Evolutionary conservation across 2,888 invertebrate species (phyloP).

Genomic region (Caenorhabditis uteleia): DNA sequence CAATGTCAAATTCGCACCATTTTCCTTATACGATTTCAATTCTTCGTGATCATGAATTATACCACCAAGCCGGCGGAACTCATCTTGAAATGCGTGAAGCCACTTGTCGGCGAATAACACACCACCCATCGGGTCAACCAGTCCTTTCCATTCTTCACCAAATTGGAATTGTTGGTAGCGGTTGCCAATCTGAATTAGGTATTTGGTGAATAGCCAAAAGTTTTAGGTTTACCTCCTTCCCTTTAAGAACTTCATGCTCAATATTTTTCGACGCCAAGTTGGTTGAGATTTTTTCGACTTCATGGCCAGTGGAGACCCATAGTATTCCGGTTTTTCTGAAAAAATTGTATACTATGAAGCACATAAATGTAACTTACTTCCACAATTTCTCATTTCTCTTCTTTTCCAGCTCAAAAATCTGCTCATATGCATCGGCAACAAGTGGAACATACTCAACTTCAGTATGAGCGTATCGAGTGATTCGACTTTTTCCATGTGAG

Average conservation of each 20-base stretch:
- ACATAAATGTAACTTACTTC: conserved; percentile 34
- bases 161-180: conserved; percentile 47
- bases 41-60: conserved; percentile 30
- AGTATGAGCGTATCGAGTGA: conserved; percentile 64
- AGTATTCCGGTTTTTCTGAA: conserved; percentile 51
- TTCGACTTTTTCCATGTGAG: conserved; percentile 65
- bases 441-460: conserved; percentile 52
- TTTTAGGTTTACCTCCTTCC: conserved; percentile 33
- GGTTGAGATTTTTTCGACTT: conserved; percentile 28
- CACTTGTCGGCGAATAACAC: conserved; percentile 55
- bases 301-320: conserved; percentile 38
- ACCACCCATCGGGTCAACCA: conserved; percentile 55
- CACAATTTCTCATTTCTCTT: conserved; percentile 42
- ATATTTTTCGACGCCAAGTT: conserved; percentile 36
- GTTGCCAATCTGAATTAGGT: conserved; percentile 16
- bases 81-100: conserved; percentile 50
- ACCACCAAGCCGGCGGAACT: conserved; percentile 44
- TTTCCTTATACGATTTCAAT: conserved; percentile 16
- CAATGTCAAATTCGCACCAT: neutral
- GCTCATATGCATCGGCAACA: conserved; percentile 46
- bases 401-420: conserved; percentile 49
- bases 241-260: conserved; percentile 39
- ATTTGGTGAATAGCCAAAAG: neutral
- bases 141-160: conserved; percentile 37
- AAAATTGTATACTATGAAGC: neutral